A percentile compares a stretch with the other conserved stretches of the same genome.
phyloP scores from a whole-genome alignment of 1,140 invertebrate species.

The Uloborus diversus region DNA sequence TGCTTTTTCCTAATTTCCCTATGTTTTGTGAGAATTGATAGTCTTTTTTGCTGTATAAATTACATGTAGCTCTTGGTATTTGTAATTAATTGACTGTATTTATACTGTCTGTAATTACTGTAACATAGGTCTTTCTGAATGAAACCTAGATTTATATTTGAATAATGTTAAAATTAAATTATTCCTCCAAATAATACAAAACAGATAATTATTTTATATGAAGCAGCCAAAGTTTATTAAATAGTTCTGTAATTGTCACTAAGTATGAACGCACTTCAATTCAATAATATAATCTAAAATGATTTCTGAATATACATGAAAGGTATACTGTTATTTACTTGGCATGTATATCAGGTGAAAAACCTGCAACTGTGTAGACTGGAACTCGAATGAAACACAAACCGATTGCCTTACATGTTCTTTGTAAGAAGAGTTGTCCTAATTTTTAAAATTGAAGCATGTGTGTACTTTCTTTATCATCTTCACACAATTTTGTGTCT shows the following conservation, averaged over 20 bases:
- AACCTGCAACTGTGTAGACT: constrained; percentile 13
- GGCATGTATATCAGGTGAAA: not conserved
- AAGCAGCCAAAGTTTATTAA: too few relatives aligned
- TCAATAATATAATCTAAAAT: too few relatives aligned
- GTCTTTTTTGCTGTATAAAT: constrained; percentile 14
- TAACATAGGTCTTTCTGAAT: too few relatives aligned
- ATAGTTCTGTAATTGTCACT: too few relatives aligned
- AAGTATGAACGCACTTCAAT: too few relatives aligned
- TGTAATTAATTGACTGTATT: constrained; percentile 37
- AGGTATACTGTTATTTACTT: too few relatives aligned
- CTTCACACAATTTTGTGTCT: constrained; percentile 35
- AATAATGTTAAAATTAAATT: too few relatives aligned
- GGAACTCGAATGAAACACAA: not conserved
- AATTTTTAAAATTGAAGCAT: constrained; percentile 32
- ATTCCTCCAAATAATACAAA: too few relatives aligned
- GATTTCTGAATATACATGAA: too few relatives aligned
- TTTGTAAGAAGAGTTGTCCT: constrained; percentile 28
- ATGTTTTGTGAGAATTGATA: not conserved
- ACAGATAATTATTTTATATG: too few relatives aligned
- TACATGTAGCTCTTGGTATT: constrained; percentile 14
- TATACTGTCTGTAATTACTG: constrained; percentile 35
- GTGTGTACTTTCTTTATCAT: constrained; percentile 27
- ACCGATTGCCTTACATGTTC: constrained; percentile 48
- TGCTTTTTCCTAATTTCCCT: too few relatives aligned
- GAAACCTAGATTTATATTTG: too few relatives aligned